These are phyloP conservation scores for Lasioglossum calceatum DNA, from an alignment of 2,888 invertebrate genomes.

Conservation along the genomic window DNA sequence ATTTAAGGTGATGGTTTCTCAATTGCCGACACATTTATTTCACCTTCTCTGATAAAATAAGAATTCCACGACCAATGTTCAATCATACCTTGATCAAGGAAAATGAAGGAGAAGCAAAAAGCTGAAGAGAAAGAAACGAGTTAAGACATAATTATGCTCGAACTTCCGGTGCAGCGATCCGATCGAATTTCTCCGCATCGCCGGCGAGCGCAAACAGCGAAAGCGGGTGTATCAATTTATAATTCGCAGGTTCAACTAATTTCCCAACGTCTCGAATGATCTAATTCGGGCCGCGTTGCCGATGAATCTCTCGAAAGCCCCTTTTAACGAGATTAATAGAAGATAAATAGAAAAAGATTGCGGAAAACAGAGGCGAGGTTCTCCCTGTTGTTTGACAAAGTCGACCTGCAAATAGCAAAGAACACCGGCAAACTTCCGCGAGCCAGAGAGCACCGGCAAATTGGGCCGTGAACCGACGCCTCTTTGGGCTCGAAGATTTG, in stretches of 20 bases:
- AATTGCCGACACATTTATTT: background rate
- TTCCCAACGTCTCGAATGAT: no score
- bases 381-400: background rate
- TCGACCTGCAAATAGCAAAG: constrained; percentile 33
- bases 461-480: constrained; percentile 51
- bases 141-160: background rate
- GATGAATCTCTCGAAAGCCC: background rate
- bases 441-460: constrained; percentile 41
- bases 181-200: background rate
- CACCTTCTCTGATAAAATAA: background rate
- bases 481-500: constrained; percentile 62
- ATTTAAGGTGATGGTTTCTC: background rate
- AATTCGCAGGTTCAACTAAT: background rate
- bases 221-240: background rate
- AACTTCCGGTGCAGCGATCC: background rate
- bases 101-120: background rate
- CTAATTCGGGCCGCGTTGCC: background rate
- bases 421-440: constrained; percentile 28
- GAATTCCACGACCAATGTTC: background rate
- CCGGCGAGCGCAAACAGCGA: background rate
- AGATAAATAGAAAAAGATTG: background rate
- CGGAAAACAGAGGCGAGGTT: background rate
- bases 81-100: background rate
- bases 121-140: background rate
- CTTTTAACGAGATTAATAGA: background rate